These are phyloP conservation scores for Plutomurus gul DNA, from an alignment of 1,140 invertebrate species.

Conservation along the genomic window DNA sequence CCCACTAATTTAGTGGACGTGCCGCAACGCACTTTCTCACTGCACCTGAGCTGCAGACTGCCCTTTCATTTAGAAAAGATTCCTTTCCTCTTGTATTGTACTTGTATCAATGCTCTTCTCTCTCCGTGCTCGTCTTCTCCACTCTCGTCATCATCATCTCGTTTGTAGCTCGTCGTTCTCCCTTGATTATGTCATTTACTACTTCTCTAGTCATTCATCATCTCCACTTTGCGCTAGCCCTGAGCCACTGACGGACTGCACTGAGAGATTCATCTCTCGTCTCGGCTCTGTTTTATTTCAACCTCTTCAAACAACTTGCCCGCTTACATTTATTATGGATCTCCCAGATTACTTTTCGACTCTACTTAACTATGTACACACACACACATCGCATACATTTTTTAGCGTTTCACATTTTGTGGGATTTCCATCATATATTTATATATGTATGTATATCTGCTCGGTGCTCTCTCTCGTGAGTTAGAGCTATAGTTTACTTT, in stretches of 20 bases:
- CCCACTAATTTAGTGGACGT: slow-evolving; percentile 54
- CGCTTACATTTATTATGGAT: slow-evolving; percentile 14
- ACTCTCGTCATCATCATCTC: slow-evolving; percentile 41
- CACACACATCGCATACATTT: too few species aligned
- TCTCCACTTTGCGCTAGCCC: slow-evolving; percentile 34
- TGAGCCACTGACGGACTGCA: slow-evolving; percentile 11
- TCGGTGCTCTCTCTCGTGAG: too few species aligned
- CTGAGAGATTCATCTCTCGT: not conserved
- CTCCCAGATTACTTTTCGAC: not conserved
- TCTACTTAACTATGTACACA: too few species aligned
- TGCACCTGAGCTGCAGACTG: slow-evolving; percentile 28
- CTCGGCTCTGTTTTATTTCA: slow-evolving; percentile 7
- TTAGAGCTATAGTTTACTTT: too few species aligned
- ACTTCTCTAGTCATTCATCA: slow-evolving; percentile 47
- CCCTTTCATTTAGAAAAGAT: slow-evolving; percentile 5
- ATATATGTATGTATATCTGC: not conserved
- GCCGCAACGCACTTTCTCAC: slow-evolving; percentile 47
- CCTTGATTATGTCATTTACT: slow-evolving; percentile 50
- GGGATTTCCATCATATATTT: slow-evolving; percentile 22
- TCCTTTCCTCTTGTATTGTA: not conserved
- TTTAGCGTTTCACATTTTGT: slow-evolving; percentile 1
- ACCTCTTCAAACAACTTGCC: slow-evolving; percentile 20
- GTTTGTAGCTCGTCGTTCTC: slow-evolving; percentile 36
- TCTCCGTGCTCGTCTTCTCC: not conserved
- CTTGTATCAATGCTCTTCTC: not conserved